Evolutionary conservation across 2,888 invertebrate genomes (phyloP).

Genomic region (Caenorhabditis virilis): DNA sequence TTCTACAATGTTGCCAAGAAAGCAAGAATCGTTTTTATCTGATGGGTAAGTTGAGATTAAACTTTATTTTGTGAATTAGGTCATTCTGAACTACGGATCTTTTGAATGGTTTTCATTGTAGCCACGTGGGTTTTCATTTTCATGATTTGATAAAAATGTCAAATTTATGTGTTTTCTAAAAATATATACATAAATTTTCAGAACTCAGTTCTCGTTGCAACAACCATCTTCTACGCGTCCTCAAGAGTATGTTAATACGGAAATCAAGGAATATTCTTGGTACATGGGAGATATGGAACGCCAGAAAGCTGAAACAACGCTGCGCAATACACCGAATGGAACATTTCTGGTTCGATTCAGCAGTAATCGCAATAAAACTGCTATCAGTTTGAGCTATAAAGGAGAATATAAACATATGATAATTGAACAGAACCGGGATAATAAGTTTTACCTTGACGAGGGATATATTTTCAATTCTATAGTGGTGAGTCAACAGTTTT

Average conservation of each 20-base stretch:
- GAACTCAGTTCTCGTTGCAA: conserved; percentile 7
- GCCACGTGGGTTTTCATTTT: conserved; percentile 23
- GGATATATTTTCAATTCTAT: conserved; percentile 88
- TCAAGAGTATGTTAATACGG: conserved; percentile 54
- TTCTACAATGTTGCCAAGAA: conserved; percentile 47
- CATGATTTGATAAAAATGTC: neutral
- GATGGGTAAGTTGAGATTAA: conserved; percentile 41
- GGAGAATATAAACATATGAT: conserved; percentile 70
- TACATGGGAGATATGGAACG: conserved; percentile 60
- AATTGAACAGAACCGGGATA: conserved; percentile 68
- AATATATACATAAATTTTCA: too few species aligned
- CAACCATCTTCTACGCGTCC: conserved; percentile 3
- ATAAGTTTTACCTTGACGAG: conserved; percentile 81
- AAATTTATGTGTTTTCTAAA: neutral
- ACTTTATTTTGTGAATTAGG: too few species aligned
- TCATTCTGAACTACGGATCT: neutral
- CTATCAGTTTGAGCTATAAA: conserved; percentile 70
- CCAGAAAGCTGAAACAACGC: conserved; percentile 52
- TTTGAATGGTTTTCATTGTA: conserved; percentile 33
- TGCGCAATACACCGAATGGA: conserved; percentile 69
- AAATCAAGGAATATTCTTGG: conserved; percentile 56
- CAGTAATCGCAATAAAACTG: conserved; percentile 67
- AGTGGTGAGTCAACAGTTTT: conserved; percentile 73
- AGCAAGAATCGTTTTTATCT: conserved; percentile 26
- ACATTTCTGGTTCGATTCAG: conserved; percentile 71